These are phyloP conservation scores for Drosophila mojavensis DNA, from an alignment of 1,140 invertebrate genomes.

Conservation along the genomic window DNA sequence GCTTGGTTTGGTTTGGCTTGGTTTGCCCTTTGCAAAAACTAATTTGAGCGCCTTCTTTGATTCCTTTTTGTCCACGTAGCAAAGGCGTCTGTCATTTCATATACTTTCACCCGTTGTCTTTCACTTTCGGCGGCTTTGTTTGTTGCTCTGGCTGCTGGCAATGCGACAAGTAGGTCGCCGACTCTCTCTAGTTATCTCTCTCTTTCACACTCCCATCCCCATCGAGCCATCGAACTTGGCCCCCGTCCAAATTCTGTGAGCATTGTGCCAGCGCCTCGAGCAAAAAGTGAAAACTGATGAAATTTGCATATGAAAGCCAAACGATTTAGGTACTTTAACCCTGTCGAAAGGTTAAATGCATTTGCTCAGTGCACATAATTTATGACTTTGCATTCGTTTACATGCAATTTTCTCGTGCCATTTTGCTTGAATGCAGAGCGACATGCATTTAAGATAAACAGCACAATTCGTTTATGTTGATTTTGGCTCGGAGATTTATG, in stretches of 20 bases:
- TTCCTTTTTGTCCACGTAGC: constrained; percentile 23
- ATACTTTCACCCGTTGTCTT: constrained; percentile 57
- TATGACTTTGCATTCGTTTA: constrained; percentile 41
- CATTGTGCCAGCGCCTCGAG: constrained; percentile 16
- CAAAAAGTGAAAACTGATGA: constrained; percentile 55
- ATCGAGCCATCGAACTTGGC: constrained; percentile 32
- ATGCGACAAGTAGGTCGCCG: constrained; percentile 47
- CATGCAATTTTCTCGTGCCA: neutral
- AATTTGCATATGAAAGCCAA: constrained; percentile 58
- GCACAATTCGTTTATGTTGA: constrained; percentile 18
- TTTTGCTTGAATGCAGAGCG: neutral
- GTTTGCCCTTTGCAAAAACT: neutral
- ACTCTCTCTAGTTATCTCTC: constrained; percentile 23
- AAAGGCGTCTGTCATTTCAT: constrained; percentile 67
- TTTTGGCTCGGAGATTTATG: constrained; percentile 32
- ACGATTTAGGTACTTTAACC: constrained; percentile 11
- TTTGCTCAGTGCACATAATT: constrained; percentile 52
- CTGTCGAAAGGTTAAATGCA: constrained; percentile 61
- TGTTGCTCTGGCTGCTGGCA: constrained; percentile 40
- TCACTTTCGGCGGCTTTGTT: constrained; percentile 27
- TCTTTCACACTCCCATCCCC: constrained; percentile 16
- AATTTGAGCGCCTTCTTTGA: constrained; percentile 20
- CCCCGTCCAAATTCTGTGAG: constrained; percentile 48
- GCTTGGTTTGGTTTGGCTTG: neutral
- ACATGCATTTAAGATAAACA: constrained; percentile 5